Percentiles rank a stretch among this genome's conserved stretches.
Conservation (phyloP, 2,888 invertebrate genomes). For the Copidosoma aretas region DNA sequence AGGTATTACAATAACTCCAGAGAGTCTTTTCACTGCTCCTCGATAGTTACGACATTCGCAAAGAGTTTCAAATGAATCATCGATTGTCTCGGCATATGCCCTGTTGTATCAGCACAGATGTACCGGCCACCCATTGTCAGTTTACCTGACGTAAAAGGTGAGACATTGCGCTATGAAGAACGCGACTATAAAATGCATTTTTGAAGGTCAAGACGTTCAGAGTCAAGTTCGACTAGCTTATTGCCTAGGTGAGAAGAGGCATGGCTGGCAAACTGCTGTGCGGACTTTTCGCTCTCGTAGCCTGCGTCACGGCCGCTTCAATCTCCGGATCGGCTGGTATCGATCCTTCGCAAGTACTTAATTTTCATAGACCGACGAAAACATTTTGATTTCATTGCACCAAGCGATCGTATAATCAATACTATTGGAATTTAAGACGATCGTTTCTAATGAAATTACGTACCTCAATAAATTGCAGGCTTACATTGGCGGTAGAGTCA, state of each 20-base stretch:
- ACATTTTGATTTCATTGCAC: no score
- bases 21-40: neutral
- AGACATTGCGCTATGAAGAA: neutral
- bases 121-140: constrained; percentile 5
- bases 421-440: neutral
- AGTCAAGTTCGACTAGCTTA: constrained; percentile 28
- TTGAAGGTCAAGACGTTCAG: constrained; percentile 30
- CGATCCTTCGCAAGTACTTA: constrained; percentile 21
- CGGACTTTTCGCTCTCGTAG: constrained; percentile 42
- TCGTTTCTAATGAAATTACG: neutral
- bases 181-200: constrained; percentile 27
- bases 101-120: constrained; percentile 42
- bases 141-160: neutral
- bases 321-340: constrained; percentile 43
- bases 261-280: constrained; percentile 26
- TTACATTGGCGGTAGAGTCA: constrained; percentile 12
- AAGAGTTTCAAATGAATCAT: constrained; percentile 18
- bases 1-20: neutral
- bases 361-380: neutral
- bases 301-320: constrained; percentile 45
- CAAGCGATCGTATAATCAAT: no score
- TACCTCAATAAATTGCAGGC: neutral
- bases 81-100: constrained; percentile 13
- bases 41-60: constrained; percentile 2
- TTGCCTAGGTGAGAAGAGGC: neutral